These are phyloP conservation scores for Thalassoma bifasciatum DNA, from an alignment of 2,113 vertebrate genomes.

Conservation along the genomic window DNA sequence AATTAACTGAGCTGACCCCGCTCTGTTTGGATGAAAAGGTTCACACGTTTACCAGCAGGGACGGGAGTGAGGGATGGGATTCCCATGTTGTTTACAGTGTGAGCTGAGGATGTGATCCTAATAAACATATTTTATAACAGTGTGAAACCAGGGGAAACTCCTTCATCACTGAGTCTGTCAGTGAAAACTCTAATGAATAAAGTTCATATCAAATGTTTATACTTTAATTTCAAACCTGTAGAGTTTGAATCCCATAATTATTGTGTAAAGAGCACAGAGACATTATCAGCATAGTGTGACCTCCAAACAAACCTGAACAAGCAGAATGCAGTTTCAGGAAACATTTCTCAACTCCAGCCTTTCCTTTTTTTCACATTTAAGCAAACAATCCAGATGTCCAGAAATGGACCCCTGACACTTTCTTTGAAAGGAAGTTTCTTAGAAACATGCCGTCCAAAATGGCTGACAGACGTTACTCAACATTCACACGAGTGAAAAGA, in stretches of 20 bases:
- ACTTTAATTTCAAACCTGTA: background rate
- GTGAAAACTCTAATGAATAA: too few species aligned
- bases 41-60: background rate
- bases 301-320: slow-evolving; percentile 61
- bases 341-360: slow-evolving; percentile 54
- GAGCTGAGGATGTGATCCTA: background rate
- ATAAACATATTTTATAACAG: too few species aligned
- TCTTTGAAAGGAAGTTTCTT: slow-evolving; percentile 73
- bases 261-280: slow-evolving; percentile 37
- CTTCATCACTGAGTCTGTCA: too few species aligned
- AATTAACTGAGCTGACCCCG: background rate
- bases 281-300: slow-evolving; percentile 62
- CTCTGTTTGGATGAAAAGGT: background rate
- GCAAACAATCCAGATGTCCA: slow-evolving; percentile 68
- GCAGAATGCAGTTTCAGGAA: slow-evolving; percentile 60
- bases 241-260: slow-evolving; percentile 12
- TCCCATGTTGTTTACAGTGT: background rate
- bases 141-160: too few species aligned
- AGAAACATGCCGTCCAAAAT: slow-evolving; percentile 59
- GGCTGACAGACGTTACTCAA: slow-evolving; percentile 47
- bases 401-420: slow-evolving; percentile 58
- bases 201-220: too few species aligned
- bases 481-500: slow-evolving; percentile 25
- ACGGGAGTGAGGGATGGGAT: too few species aligned
- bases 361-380: slow-evolving; percentile 54